Conservation (phyloP, 2,888 invertebrate genomes). For the Steinernema scapterisci region DNA sequence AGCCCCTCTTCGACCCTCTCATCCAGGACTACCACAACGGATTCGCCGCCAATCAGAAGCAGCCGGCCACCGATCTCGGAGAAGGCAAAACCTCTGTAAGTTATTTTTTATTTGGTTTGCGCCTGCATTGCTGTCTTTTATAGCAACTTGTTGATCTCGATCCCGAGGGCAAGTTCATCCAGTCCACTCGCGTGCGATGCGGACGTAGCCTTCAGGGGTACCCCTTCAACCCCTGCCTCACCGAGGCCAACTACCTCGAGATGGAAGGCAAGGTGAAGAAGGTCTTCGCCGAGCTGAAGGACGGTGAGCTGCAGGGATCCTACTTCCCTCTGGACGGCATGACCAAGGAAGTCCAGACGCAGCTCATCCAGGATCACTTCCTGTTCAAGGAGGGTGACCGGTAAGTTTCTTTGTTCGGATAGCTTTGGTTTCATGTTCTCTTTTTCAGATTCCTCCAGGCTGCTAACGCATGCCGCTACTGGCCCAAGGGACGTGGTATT, state of each 20-base stretch:
- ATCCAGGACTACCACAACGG: conserved; percentile 93
- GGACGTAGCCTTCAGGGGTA: conserved; percentile 83
- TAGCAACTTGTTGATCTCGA: conserved; percentile 67
- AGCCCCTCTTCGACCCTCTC: conserved; percentile 92
- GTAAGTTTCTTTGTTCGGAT: conserved; percentile 67
- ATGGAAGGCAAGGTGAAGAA: conserved; percentile 79
- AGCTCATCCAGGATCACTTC: conserved; percentile 94
- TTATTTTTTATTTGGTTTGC: not conserved
- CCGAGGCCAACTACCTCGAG: conserved; percentile 79
- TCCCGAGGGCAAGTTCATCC: conserved; percentile 81
- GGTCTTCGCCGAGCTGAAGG: conserved; percentile 67
- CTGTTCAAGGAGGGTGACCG: conserved; percentile 69
- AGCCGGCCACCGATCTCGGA: conserved; percentile 90
- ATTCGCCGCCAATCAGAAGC: conserved; percentile 83
- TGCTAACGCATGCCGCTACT: conserved; percentile 73
- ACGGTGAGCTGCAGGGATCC: conserved; percentile 84
- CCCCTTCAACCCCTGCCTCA: conserved; percentile 93
- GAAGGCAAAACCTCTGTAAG: conserved; percentile 78
- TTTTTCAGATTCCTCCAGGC: conserved; percentile 55
- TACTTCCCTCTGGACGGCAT: conserved; percentile 79
- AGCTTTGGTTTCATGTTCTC: not conserved
- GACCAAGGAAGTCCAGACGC: conserved; percentile 91
- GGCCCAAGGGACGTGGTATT: conserved; percentile 86
- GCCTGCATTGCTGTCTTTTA: no score
- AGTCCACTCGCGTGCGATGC: conserved; percentile 87